Evolutionary conservation across 2,888 invertebrate genomes (phyloP).

Genomic region (Eudasyphora cyanicolor): DNA sequence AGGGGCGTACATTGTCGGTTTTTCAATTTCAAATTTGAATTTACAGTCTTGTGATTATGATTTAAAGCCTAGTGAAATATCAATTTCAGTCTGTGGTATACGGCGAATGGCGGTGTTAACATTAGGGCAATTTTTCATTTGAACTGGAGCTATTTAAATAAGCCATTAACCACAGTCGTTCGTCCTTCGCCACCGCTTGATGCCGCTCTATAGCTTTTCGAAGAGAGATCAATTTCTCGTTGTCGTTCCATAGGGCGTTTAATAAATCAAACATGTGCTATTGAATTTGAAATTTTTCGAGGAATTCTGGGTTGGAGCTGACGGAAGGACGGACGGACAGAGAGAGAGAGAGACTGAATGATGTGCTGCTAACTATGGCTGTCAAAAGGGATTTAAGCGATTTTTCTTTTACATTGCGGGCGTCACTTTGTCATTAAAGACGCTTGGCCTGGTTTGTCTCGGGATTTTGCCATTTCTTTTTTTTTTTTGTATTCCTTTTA

Average conservation of each 20-base stretch:
- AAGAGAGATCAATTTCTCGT: slow-evolving; percentile 63
- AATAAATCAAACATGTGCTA: slow-evolving; percentile 73
- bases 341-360: slow-evolving; percentile 32
- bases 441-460: slow-evolving; percentile 36
- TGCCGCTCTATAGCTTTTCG: neutral
- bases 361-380: slow-evolving; percentile 77
- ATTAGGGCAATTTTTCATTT: slow-evolving; percentile 78
- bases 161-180: slow-evolving; percentile 77
- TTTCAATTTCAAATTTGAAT: slow-evolving; percentile 59
- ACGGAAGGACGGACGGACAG: no score
- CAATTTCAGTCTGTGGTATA: slow-evolving; percentile 74
- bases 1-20: slow-evolving; percentile 12
- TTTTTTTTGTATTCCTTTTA: no score
- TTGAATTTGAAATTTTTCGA: slow-evolving; percentile 59
- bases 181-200: no score
- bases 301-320: no score
- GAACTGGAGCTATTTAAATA: slow-evolving; percentile 75
- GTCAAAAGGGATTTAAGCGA: slow-evolving; percentile 79
- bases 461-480: no score
- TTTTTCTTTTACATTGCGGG: slow-evolving; percentile 73
- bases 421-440: slow-evolving; percentile 64
- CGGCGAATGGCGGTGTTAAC: slow-evolving; percentile 53
- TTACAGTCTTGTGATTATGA: slow-evolving; percentile 73
- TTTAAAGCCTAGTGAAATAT: slow-evolving; percentile 75
- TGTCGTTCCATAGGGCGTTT: slow-evolving; percentile 68